Base-by-base conservation (phyloP, 2,888 invertebrate species). In the Phrixothrix hirtus region DNA sequence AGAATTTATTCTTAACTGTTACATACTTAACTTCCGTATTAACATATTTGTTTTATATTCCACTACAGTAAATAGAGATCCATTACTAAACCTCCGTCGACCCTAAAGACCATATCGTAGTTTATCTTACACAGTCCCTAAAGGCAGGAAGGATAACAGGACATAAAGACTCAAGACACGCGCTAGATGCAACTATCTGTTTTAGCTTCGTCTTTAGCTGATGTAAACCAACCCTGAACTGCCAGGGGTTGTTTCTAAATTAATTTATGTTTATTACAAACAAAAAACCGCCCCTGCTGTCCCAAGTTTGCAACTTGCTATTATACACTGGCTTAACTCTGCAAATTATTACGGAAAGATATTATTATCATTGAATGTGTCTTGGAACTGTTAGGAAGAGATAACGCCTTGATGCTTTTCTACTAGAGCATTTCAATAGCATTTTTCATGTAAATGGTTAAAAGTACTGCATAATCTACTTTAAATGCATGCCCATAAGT, bases 221-320 rank as follows among this genome's bases (percentile, higher is more conserved):
- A 61, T 59, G 57, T 63, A 64, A 60, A 64, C 58, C 61, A 57
- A 52, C 60, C 62, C 64, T 52, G 58, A 55, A 60, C 56, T 50
- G 63, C 61, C 62, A 49, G 51, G 59, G 64, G 63, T 59, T 60
- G 60, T 55, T 59, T 61, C 58, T 59, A 67, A 69, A 70, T 71
- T 69, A 71, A 70, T 71, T 70, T 70, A 71, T 70, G 70, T 70
- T 71, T 69, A 70, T 70, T 69, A 61, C 66, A 66, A 68, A 70
- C 68, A 68, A 69, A 69, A 69, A 70, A 68, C 59, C 57, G 53
- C 57, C 63, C 63, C 62, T 59, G 60, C 60, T 48, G 45, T 43
- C 45, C 51, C 38, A 56, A 56, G 47, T 56, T 56, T 52, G 38
- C 48, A 48, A 53, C 32, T 44, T 39, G 48, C 54, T 54, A 48